Conservation (phyloP, 2,797 vertebrate genomes). For the Argya squamiceps region DNA sequence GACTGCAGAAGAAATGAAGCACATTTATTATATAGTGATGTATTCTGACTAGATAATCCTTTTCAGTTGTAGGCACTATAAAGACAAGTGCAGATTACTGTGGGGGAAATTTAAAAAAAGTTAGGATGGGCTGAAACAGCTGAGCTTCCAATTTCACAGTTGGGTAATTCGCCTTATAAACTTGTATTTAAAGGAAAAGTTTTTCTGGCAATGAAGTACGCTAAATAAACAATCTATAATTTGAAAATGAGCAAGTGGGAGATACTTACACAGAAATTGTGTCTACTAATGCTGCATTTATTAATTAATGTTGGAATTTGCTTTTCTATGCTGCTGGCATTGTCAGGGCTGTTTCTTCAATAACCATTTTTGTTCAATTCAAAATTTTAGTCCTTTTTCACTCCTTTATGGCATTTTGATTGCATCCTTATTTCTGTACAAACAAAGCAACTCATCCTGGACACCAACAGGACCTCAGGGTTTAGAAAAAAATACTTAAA, state of each 20-base stretch:
- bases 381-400: neutral
- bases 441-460: neutral
- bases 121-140: conserved; percentile 55
- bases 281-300: neutral
- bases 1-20: conserved; percentile 76
- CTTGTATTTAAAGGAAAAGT: conserved; percentile 71
- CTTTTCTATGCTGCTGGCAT: neutral
- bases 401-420: neutral
- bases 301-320: neutral
- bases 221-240: conserved; percentile 65
- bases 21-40: conserved; percentile 78
- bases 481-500: neutral
- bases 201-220: conserved; percentile 33
- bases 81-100: conserved; percentile 72
- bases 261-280: neutral
- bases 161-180: conserved; percentile 77
- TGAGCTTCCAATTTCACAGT: conserved; percentile 77
- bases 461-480: neutral
- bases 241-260: conserved; percentile 17
- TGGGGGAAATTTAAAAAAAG: conserved; percentile 60
- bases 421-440: neutral
- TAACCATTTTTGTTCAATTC: neutral
- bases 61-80: conserved; percentile 69
- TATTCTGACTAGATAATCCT: conserved; percentile 78
- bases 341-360: neutral